Evolutionary conservation across 2,888 invertebrate genomes (phyloP).

Genomic region (Agonopterix alstromeriana): DNA sequence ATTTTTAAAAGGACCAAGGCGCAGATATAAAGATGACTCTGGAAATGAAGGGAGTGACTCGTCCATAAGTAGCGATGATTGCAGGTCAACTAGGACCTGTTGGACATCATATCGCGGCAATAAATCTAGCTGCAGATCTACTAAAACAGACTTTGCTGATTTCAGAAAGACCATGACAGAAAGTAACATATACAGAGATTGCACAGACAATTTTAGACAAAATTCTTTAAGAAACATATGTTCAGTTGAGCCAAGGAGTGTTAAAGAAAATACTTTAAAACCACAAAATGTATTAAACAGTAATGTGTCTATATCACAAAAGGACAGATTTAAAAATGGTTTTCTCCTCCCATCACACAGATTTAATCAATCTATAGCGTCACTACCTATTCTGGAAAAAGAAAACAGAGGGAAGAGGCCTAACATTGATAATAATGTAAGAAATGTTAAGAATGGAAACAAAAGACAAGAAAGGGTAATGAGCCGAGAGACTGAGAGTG

Average conservation of each 20-base stretch:
- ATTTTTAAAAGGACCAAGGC: slow-evolving; percentile 30
- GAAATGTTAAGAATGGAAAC: neutral
- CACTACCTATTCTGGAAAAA: slow-evolving; percentile 7
- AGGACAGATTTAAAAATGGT: slow-evolving; percentile 33
- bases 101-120: slow-evolving; percentile 23
- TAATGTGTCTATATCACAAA: neutral
- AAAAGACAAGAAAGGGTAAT: neutral
- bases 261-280: slow-evolving; percentile 1
- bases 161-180: slow-evolving; percentile 26
- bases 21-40: slow-evolving; percentile 43
- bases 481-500: slow-evolving; percentile 23
- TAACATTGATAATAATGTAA: slow-evolving; percentile 4
- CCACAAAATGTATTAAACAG: slow-evolving; percentile 1
- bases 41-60: slow-evolving; percentile 54
- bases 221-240: slow-evolving; percentile 30
- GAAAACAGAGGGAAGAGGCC: neutral
- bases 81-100: slow-evolving; percentile 25
- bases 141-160: slow-evolving; percentile 26
- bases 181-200: slow-evolving; percentile 29
- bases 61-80: slow-evolving; percentile 52
- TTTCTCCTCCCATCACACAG: slow-evolving; percentile 48
- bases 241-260: slow-evolving; percentile 11
- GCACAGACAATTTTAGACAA: slow-evolving; percentile 29
- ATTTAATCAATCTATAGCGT: slow-evolving; percentile 25
- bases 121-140: slow-evolving; percentile 28